Percentiles rank a stretch among this genome's conserved stretches.
Conservation (phyloP, 2,113 vertebrate species). For the Ctenodactylus gundi region DNA sequence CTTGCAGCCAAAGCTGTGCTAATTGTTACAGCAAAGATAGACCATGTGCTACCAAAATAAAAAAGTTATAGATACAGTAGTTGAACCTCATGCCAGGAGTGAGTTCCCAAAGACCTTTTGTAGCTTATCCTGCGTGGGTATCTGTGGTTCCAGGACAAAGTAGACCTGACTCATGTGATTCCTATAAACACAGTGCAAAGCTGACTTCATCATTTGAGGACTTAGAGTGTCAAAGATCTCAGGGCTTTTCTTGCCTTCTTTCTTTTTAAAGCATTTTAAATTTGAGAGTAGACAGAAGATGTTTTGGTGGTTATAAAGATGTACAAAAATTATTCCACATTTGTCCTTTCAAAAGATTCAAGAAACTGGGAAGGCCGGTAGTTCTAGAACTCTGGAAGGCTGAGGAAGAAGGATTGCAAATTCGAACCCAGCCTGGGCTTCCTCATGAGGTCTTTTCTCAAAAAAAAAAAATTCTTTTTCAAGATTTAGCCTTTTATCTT, state of each 20-base stretch:
- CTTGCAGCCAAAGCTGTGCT: not conserved
- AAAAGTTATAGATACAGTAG: not conserved
- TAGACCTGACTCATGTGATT: not conserved
- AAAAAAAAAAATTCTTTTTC: too few relatives aligned
- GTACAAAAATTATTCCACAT: not conserved
- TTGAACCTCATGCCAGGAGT: not conserved
- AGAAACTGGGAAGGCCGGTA: too few relatives aligned
- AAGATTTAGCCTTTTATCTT: too few relatives aligned
- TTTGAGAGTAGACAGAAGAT: not conserved
- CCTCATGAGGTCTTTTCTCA: too few relatives aligned
- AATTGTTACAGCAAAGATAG: not conserved
- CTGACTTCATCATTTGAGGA: not conserved
- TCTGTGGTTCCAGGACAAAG: not conserved
- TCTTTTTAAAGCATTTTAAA: constrained; percentile 3
- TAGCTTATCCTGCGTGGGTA: not conserved
- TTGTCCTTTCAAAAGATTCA: not conserved
- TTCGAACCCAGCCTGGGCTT: too few relatives aligned
- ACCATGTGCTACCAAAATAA: not conserved
- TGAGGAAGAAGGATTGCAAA: too few relatives aligned
- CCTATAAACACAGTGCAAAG: not conserved
- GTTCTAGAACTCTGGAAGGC: too few relatives aligned
- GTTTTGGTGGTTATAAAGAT: constrained; percentile 25
- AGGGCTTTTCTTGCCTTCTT: not conserved
- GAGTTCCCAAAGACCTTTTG: not conserved
- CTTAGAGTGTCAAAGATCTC: not conserved